Base-by-base conservation (phyloP, 1,140 invertebrate genomes). In the Anastrepha ludens region DNA sequence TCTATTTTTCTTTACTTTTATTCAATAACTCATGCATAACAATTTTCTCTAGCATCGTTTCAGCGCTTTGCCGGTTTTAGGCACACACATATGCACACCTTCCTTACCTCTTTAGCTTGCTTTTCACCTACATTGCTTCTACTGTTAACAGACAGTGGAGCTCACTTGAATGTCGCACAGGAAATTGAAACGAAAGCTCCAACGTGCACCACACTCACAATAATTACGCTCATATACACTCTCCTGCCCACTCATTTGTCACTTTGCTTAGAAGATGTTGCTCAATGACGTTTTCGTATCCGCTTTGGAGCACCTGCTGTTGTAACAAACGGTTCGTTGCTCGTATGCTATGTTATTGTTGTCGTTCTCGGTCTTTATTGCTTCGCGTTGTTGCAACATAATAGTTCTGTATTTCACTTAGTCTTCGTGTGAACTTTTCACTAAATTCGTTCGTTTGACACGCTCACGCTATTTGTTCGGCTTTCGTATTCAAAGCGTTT, bases 351-450 rank as follows among this genome's bases (percentile, higher is more conserved):
- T 55, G 60, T 62, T 62, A 62, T 62, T 62, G 60, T 62, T 62
- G n/a, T 50, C 74, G 67, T 70, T 81, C 55, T 58, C 9, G 17
- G 41, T n/a, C 9, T 55, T 29, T 3, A 47, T 81, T n/a, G 47
- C 8, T 81, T 81, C 60, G 74, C 11, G 9, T 29, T 55, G 7
- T 55, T 58, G 74, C 74, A 47, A 47, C 47, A 81, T 11, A 55
- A 41, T 47, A 29, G 3, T 58, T 20, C 47, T 55, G 9, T 15
- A 47, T 50, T 81, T 41, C 74, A 55, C 44, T 55, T 50, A 50
- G n/a, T 29, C 44, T 81, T 81, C n/a, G 47, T 81, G n/a, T 81
- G 74, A 44, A 70, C 41, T 70, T 70, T 62, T 62, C 13, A 17
- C 13, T 5, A n/a, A 5, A 62, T 62, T 62, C 60, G 60, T 62